A percentile compares a stretch with the other conserved stretches of the same genome.
These are phyloP conservation scores for Sorex maritimensis DNA, from an alignment of 2,797 vertebrate genomes.

Conservation along the genomic window DNA sequence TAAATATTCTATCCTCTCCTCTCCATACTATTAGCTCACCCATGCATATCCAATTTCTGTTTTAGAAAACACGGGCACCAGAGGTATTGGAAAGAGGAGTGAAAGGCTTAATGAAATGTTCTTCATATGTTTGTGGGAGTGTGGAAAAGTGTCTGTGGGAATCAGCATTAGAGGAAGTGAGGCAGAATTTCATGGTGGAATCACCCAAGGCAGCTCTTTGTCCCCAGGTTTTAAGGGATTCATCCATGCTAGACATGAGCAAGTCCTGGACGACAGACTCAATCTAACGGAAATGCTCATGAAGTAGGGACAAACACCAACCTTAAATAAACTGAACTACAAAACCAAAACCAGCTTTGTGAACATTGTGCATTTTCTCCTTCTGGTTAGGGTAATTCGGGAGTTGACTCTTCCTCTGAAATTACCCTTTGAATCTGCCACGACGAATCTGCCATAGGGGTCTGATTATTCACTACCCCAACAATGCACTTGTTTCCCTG, in stretches of 20 bases:
- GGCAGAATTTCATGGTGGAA: background rate
- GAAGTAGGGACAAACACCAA: background rate
- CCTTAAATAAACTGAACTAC: no score
- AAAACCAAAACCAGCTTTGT: background rate
- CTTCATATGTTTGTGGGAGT: background rate
- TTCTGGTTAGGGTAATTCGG: background rate
- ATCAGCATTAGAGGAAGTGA: background rate
- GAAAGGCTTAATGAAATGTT: conserved; percentile 32
- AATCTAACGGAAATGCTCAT: background rate
- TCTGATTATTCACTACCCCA: background rate
- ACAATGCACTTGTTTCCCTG: background rate
- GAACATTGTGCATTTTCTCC: background rate
- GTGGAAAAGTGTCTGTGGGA: conserved; percentile 5
- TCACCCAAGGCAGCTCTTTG: background rate
- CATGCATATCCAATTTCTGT: background rate
- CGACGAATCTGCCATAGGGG: background rate
- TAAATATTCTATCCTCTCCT: conserved; percentile 38
- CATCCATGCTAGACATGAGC: background rate
- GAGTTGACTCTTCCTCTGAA: background rate
- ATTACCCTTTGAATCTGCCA: background rate
- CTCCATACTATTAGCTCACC: background rate
- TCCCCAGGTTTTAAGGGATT: background rate
- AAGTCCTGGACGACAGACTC: background rate
- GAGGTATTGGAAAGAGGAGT: background rate
- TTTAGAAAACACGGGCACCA: conserved; percentile 21